A percentile compares a stretch with the other conserved stretches of the same genome.
phyloP scores from a whole-genome alignment of 2,113 vertebrate genomes.

The Callocephalon fimbriatum region DNA sequence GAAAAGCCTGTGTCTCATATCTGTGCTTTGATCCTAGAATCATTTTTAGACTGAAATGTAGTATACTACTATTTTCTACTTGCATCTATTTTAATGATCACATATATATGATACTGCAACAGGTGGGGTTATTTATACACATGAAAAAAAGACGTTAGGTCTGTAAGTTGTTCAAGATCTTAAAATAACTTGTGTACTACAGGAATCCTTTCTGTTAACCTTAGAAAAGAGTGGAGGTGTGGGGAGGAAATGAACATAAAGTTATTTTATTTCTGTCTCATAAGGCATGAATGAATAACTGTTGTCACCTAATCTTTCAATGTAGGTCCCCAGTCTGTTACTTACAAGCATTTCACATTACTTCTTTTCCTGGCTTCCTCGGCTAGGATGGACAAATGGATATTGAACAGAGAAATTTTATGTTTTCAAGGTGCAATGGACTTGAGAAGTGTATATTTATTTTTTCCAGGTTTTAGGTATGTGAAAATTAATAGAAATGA shows the following conservation, averaged over 20 bases:
- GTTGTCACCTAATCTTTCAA: neutral
- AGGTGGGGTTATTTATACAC: conserved; percentile 58
- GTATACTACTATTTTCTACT: conserved; percentile 11
- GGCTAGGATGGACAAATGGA: neutral
- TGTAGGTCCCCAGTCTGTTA: neutral
- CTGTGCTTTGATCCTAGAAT: conserved; percentile 30
- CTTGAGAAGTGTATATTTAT: neutral
- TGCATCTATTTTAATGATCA: conserved; percentile 48
- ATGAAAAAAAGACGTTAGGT: conserved; percentile 45
- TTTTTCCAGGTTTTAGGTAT: neutral
- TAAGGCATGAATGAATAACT: neutral
- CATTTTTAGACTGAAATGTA: conserved; percentile 28
- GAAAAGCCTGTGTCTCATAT: neutral
- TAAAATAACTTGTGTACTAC: conserved; percentile 52
- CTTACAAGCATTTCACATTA: neutral
- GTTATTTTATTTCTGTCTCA: neutral
- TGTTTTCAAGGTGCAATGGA: neutral
- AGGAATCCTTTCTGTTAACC: conserved; percentile 49
- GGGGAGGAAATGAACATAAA: neutral
- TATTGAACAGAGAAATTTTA: neutral
- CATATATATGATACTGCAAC: conserved; percentile 44
- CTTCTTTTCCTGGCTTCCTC: neutral
- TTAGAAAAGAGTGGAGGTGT: conserved; percentile 8
- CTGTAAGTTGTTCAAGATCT: conserved; percentile 48
- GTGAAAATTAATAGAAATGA: neutral